Evolutionary conservation across 1,140 invertebrate species (phyloP), one percentile per base, ranked within the genome.

Genomic region (Archegozetes longisetosus): DNA sequence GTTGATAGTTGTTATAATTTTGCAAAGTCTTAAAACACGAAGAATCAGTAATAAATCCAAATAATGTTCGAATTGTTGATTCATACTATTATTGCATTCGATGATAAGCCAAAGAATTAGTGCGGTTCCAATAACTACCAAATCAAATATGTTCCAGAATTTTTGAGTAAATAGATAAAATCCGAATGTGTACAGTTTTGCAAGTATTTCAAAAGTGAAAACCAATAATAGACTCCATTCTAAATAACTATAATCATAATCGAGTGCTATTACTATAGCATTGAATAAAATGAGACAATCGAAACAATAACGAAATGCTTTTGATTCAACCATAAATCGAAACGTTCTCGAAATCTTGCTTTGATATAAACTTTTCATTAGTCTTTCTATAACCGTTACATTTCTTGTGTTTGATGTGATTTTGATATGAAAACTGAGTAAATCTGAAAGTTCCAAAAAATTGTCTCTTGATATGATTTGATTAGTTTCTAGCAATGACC

Each of bases 121-220:
- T n/a, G 75, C 76, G 26, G 70, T 67, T 29, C 70, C 69, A 62
- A 78, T 76, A 0, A 78, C 73, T 23, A 76, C 53, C 52, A 77
- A 72, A 64, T 78, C 77, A 71, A 78, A 78, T 72, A 72, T 63
- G 65, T 78, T 78, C 77, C 77, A 78, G 53, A 74, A 67, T 55
- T 68, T 67, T 32, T 55, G 62, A 29, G 76, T 72, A 65, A 77
- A 78, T 51, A 73, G 63, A 51, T 63, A 54, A 1, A 66, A 60
- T 56, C 77, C 77, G 64, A 70, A 71, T 20, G 71, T 67, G 60
- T 77, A 77, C 17, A 78, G 62, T 66, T 78, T 78, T 0, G 74
- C 57, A 3, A 74, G 1, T 23, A 78, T 77, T 69, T 78, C 77
- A 29, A 76, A 3, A 51, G 70, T 70, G 64, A 78, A 78, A 28